Evolutionary conservation across 1,140 invertebrate species (phyloP).

Genomic region (Drosophila quadrilineata): DNA sequence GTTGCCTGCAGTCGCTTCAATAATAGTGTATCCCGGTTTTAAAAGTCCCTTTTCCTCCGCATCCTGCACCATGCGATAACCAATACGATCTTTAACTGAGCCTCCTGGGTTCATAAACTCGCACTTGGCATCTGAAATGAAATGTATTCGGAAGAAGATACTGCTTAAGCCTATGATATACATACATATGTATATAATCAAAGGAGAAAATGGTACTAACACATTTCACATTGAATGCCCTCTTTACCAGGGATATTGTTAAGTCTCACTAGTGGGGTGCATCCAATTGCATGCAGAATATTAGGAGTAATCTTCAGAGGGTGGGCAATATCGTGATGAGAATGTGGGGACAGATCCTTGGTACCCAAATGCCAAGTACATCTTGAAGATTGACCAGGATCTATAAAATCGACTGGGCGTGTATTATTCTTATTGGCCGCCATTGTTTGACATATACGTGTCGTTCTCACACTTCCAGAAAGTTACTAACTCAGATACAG

Average conservation of each 20-base stretch:
- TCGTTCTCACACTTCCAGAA: neutral
- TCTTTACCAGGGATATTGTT: constrained; percentile 92
- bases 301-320: constrained; percentile 83
- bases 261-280: constrained; percentile 94
- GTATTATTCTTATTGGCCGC: constrained; percentile 54
- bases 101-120: constrained; percentile 99
- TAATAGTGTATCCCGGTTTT: constrained; percentile 94
- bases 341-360: constrained; percentile 81
- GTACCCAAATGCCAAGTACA: constrained; percentile 86
- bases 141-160: too few relatives aligned
- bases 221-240: constrained; percentile 95
- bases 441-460: constrained; percentile 34
- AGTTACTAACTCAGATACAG: neutral
- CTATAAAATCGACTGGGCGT: constrained; percentile 82
- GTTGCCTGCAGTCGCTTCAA: constrained; percentile 98
- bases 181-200: too few relatives aligned
- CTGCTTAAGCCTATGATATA: too few relatives aligned
- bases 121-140: constrained; percentile 99
- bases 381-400: constrained; percentile 84
- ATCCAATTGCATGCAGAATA: constrained; percentile 93
- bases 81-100: constrained; percentile 98
- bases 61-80: constrained; percentile 95
- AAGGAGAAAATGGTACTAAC: constrained; percentile 85
- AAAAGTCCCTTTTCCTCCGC: constrained; percentile 93
- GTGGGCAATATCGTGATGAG: constrained; percentile 60